phyloP scores from a whole-genome alignment of 2,888 invertebrate species.

The Caenorhabditis sp. region DNA sequence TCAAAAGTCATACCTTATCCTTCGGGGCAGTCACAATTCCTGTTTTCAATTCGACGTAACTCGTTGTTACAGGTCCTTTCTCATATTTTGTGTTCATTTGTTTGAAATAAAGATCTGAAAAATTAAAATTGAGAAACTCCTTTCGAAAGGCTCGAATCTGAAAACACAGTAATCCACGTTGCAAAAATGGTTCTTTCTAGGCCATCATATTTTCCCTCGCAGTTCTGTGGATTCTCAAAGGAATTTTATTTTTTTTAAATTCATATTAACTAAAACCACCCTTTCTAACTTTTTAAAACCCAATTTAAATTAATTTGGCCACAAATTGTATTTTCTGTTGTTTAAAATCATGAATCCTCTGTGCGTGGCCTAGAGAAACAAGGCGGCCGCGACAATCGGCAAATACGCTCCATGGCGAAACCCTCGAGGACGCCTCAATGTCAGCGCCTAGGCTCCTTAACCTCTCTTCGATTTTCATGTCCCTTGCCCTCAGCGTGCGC shows the following conservation, averaged over 20 bases:
- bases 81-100: constrained; percentile 23
- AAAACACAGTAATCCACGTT: not conserved
- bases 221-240: too few species aligned
- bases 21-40: not conserved
- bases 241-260: too few species aligned
- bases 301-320: too few species aligned
- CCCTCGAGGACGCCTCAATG: constrained; percentile 6
- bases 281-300: too few species aligned
- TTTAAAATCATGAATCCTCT: too few species aligned
- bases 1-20: not conserved
- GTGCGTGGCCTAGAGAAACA: too few species aligned
- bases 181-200: not conserved
- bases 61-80: not conserved
- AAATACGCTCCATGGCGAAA: constrained; percentile 10
- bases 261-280: too few species aligned
- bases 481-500: constrained; percentile 10
- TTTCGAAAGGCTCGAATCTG: too few species aligned
- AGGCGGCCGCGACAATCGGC: constrained; percentile 8
- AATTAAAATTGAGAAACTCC: not conserved
- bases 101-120: not conserved
- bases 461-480: constrained; percentile 13
- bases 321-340: too few species aligned
- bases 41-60: constrained; percentile 11
- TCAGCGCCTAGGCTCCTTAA: constrained; percentile 5
- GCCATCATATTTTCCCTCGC: too few species aligned